These are phyloP conservation scores for Panzeria rudis DNA, from an alignment of 2,888 invertebrate genomes.

Conservation along the genomic window DNA sequence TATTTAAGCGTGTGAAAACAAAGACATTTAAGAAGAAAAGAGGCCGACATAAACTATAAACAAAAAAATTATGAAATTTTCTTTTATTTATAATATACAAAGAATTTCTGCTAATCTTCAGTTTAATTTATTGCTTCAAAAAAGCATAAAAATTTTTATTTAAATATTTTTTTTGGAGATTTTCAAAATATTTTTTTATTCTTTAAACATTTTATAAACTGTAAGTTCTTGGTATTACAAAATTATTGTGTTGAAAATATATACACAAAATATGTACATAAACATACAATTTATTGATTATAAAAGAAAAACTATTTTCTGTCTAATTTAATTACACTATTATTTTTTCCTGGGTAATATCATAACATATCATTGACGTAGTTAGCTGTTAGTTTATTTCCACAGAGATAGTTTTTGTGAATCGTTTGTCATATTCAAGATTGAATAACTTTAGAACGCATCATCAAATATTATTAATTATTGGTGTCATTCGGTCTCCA, in stretches of 20 bases:
- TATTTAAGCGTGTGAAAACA: constrained; percentile 6
- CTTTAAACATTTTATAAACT: neutral
- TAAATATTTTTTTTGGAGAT: neutral
- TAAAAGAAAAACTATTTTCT: neutral
- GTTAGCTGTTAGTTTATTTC: neutral
- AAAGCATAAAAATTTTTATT: neutral
- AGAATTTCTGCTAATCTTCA: constrained; percentile 12
- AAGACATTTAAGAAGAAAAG: constrained; percentile 1
- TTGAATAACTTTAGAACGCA: too few relatives aligned
- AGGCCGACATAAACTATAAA: neutral
- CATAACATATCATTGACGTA: too few relatives aligned
- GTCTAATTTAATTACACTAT: too few relatives aligned
- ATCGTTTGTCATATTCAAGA: too few relatives aligned
- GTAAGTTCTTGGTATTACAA: neutral
- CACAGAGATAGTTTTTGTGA: too few relatives aligned
- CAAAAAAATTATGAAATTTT: constrained; percentile 16
- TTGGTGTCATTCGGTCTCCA: too few relatives aligned
- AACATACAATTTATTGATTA: neutral
- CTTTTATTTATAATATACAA: constrained; percentile 10
- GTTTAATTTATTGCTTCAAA: neutral
- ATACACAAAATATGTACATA: too few relatives aligned
- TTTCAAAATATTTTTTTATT: neutral
- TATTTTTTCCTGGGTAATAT: too few relatives aligned
- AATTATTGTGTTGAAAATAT: neutral
- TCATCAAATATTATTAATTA: too few relatives aligned